A percentile compares a stretch with the other conserved stretches of the same genome.
These are phyloP conservation scores for Drosophila limbata DNA, from an alignment of 2,888 invertebrate genomes.

Conservation along the genomic window DNA sequence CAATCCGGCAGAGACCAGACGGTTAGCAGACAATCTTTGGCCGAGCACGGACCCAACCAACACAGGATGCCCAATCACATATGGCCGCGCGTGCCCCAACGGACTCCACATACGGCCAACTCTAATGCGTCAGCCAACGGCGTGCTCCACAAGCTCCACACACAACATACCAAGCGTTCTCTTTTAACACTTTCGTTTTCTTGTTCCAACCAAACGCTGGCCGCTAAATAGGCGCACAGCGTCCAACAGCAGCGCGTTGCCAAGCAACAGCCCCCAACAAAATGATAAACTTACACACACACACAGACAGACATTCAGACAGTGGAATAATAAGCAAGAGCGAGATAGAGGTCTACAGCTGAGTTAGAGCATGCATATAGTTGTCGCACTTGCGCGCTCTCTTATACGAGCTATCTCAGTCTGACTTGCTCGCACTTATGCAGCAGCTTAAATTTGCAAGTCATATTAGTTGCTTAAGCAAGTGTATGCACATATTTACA, in stretches of 20 bases:
- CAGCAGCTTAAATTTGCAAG: conserved; percentile 6
- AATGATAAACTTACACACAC: conserved; percentile 2
- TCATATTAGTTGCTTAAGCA: conserved; percentile 12
- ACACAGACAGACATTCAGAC: conserved; percentile 1
- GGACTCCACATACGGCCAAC: conserved; percentile 64
- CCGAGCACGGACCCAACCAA: conserved; percentile 31
- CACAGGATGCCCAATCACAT: conserved; percentile 66
- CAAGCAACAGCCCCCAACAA: conserved; percentile 41
- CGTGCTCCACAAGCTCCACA: conserved; percentile 45
- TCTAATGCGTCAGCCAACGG: conserved; percentile 41
- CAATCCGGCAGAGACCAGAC: conserved; percentile 13
- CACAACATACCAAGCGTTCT: conserved; percentile 28
- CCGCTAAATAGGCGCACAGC: conserved; percentile 84
- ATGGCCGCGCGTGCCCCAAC: conserved; percentile 58
- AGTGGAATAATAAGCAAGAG: not conserved
- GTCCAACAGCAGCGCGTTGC: conserved; percentile 51
- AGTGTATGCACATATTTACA: conserved; percentile 1
- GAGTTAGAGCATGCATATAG: not conserved
- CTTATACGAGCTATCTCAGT: conserved; percentile 16
- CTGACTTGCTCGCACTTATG: conserved; percentile 14
- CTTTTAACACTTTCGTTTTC: conserved; percentile 85
- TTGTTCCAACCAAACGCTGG: conserved; percentile 86
- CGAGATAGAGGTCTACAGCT: not conserved
- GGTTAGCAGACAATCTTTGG: conserved; percentile 14
- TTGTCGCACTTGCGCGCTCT: conserved; percentile 23